Base-by-base conservation (phyloP, 2,888 invertebrate genomes). In the Xanthia togata region DNA sequence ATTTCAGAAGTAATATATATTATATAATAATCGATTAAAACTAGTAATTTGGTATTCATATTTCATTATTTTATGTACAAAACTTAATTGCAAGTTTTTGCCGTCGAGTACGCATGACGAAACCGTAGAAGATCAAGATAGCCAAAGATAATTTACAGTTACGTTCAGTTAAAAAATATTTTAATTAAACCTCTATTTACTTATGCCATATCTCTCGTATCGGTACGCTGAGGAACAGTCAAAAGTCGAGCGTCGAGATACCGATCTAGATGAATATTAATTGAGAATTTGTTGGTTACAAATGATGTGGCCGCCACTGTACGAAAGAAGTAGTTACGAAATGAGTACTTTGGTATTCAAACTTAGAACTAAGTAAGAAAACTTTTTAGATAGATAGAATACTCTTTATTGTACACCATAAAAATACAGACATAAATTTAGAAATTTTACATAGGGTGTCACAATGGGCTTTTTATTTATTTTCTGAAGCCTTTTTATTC, bases 211-310 rank as follows among this genome's bases (percentile, higher is more conserved):
- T 80, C 77, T 83, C 67, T 78, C 47, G 83, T 80, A 84, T 87
- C 84, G 81, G 76, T 85, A 84, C 76, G 83, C 77, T 75, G 81
- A 87, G 81, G 88, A 88, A 88, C 89, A 90, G 88, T 88, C 83
- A 86, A 85, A 88, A 87, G 83, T 84, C 84, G 85, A 85, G 83
- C 86, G 85, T 78, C 63, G 75, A 85, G 87, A 87, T 90, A 90
- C 78, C 31, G 78, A 89, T 88, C 86, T 87, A 83, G 87, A 89
- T 87, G 85, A 90, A 90, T 89, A 90, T 89, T 90, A 90, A 90
- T 90, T 87, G 78, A 83, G 79, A 84, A 84, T 86, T 81, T 84
- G 85, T 86, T 83, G 78, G 82, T 85, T 85, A 88, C 84, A 86
- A 87, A 85, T 82, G 87, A 87, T 86, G 78, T 82, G 88, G 87